A percentile compares a stretch with the other conserved stretches of the same genome.
These are phyloP conservation scores for Phainopepla nitens DNA, from an alignment of 2,113 vertebrate genomes.

Conservation along the genomic window DNA sequence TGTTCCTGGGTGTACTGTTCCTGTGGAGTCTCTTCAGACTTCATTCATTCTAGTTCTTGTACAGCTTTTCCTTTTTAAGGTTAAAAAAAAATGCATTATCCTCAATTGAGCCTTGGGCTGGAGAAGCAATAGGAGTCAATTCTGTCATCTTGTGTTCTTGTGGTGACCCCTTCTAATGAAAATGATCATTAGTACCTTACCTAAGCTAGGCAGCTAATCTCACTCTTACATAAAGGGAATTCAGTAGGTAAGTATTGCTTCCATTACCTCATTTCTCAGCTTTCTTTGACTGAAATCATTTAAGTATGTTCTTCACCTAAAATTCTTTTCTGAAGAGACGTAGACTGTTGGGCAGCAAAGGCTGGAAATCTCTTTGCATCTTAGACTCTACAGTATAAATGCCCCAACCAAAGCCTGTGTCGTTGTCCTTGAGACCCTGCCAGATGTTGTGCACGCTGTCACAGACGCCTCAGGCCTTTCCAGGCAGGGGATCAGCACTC, in stretches of 20 bases:
- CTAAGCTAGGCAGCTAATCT: background rate
- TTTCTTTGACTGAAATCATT: background rate
- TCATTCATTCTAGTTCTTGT: background rate
- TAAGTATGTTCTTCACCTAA: background rate
- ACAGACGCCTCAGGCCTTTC: background rate
- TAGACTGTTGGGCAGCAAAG: background rate
- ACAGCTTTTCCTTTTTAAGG: background rate
- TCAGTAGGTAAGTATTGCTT: conserved; percentile 33
- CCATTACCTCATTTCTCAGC: background rate
- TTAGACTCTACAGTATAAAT: background rate
- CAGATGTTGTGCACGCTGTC: background rate
- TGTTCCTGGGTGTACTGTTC: background rate
- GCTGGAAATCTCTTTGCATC: background rate
- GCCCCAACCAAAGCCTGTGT: background rate
- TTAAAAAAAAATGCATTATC: background rate
- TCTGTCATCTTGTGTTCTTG: background rate
- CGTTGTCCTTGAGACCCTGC: background rate
- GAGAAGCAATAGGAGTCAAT: background rate
- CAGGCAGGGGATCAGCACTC: background rate
- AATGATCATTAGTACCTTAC: background rate
- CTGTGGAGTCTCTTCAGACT: background rate
- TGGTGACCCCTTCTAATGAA: background rate
- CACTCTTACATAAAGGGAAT: background rate
- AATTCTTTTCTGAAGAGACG: background rate
- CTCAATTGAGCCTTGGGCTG: background rate